A percentile compares a stretch with the other conserved stretches of the same genome.
phyloP scores from a whole-genome alignment of 2,797 vertebrate genomes.

The Periparus ater region DNA sequence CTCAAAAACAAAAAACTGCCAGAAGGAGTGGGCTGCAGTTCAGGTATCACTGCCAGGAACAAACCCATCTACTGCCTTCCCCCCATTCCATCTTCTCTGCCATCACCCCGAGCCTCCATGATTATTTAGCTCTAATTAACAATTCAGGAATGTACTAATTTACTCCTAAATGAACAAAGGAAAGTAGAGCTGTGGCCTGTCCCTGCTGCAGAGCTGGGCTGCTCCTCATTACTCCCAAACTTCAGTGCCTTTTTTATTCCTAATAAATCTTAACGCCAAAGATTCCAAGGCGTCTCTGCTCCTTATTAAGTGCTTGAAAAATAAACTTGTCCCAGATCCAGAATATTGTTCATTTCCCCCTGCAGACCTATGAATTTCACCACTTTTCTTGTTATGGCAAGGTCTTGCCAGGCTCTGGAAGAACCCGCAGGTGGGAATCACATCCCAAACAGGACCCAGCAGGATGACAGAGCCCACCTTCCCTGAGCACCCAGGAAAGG shows the following conservation, averaged over 20 bases:
- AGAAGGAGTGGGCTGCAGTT: neutral
- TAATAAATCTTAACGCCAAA: neutral
- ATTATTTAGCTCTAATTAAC: neutral
- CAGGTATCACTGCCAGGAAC: neutral
- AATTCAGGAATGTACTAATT: neutral
- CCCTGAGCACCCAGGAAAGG: neutral
- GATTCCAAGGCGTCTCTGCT: neutral
- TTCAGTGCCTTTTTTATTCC: neutral
- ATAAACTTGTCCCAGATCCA: conserved; percentile 3
- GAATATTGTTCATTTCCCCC: neutral
- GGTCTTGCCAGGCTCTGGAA: fast-evolving
- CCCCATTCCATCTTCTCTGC: neutral
- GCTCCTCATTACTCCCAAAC: conserved; percentile 2
- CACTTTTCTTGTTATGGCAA: neutral
- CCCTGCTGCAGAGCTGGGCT: neutral
- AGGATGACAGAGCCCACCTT: neutral
- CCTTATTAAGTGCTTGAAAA: conserved; percentile 26
- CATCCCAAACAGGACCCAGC: neutral
- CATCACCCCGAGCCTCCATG: neutral
- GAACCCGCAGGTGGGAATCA: neutral
- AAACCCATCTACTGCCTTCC: neutral
- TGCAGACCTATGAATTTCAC: neutral
- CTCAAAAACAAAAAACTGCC: neutral
- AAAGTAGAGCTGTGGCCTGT: neutral
- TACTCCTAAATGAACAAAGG: neutral